Evolutionary conservation across 2,888 invertebrate genomes (phyloP).

Genomic region (Drosophila tanythrix): DNA sequence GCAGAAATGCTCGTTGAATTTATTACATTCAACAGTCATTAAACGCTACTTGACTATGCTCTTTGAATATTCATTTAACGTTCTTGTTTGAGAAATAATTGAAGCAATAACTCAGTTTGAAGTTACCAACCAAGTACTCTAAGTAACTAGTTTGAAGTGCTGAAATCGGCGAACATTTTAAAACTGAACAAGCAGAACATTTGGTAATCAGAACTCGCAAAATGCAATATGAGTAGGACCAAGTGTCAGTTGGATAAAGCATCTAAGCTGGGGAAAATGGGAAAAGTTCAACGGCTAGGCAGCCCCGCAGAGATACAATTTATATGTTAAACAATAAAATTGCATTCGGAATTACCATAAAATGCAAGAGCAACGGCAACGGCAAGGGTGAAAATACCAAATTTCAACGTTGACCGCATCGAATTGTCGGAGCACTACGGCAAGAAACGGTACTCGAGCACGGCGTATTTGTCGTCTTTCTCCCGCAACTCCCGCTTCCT

Average conservation of each 20-base stretch:
- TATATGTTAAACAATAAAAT: slow-evolving; percentile 64
- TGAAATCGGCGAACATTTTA: background rate
- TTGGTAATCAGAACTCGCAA: background rate
- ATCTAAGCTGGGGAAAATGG: slow-evolving; percentile 6
- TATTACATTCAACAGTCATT: slow-evolving; percentile 12
- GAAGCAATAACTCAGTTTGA: slow-evolving; percentile 2
- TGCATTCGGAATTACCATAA: slow-evolving; percentile 60
- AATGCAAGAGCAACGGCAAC: slow-evolving; percentile 40
- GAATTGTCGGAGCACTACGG: slow-evolving; percentile 14
- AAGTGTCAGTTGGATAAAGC: slow-evolving; percentile 7
- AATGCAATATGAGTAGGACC: background rate
- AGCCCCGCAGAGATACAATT: slow-evolving; percentile 46
- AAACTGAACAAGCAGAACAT: background rate
- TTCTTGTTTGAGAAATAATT: background rate
- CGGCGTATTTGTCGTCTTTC: background rate
- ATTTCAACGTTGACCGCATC: slow-evolving; percentile 60
- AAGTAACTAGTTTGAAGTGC: background rate
- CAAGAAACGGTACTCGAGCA: background rate
- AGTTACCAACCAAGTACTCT: background rate
- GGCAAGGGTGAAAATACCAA: slow-evolving; percentile 28
- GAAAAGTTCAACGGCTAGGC: slow-evolving; percentile 10
- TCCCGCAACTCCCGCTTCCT: background rate
- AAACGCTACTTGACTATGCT: slow-evolving; percentile 8
- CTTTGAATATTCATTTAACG: slow-evolving; percentile 12
- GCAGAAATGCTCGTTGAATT: slow-evolving; percentile 15